Evolutionary conservation across 2,888 invertebrate genomes (phyloP), one percentile per base, ranked within the genome.

Genomic region (Stenodema calcarata): DNA sequence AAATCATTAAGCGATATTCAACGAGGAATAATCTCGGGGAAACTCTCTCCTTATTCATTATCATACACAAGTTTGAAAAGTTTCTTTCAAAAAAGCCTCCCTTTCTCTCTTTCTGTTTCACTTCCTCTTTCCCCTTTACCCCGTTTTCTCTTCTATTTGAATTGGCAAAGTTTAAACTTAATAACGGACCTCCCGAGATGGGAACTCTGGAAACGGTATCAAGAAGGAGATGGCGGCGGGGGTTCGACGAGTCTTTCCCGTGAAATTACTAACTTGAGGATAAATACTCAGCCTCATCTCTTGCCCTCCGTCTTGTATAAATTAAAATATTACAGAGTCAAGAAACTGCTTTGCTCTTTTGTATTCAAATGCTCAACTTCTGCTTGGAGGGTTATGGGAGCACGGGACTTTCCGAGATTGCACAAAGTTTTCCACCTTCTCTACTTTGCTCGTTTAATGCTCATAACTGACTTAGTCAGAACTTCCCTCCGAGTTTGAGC

Each of bases 181-280:
- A 86, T 86, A 86, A 86, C 86, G 79, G 78, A 78, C 78, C 76
- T 76, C 28, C 30, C 47, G 75, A 54, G 86, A 73, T 35, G 41
- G 62, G 23, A 62, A 81, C 62, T 81, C 41, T 28, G 78, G 12
- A 35, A 23, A n/a, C 62, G 23, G 62, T 23, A 62, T 47, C 50
- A 79, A 4, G 69, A n/a, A n/a, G 28, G 76, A 23, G 27, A 44
- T 44, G 78, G 78, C 11, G 35, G n/a, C n/a, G 44, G 27, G 27
- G 12, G n/a, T n/a, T 44, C 23, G 23, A 76, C 75, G 50, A 84
- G 84, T 73, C 84, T 79, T 78, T 86, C 42, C 86, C 79, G 79
- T 79, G 86, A 86, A 84, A 88, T 88, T 87, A 88, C 88, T 88
- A 88, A 88, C 88, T 88, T 88, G 78, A 87, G 85, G 88, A 88